Conservation (phyloP, 53 echinoderm and acorn worm genomes). For the Temnopleurus reevesii region DNA sequence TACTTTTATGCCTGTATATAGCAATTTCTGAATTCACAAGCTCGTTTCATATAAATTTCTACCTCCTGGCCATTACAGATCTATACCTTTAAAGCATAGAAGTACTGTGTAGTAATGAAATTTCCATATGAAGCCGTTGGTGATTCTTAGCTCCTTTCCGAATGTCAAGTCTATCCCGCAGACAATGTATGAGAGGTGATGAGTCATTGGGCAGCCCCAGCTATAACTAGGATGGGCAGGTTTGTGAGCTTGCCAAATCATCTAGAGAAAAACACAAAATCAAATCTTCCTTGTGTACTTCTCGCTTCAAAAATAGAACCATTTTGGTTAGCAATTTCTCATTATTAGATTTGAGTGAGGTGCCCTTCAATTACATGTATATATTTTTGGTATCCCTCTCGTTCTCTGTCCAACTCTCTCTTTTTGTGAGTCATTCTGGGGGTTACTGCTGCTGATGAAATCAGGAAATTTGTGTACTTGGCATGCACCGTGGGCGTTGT, state of each 20-base stretch:
- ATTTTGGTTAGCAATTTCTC: conserved; percentile 34
- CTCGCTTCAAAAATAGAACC: conserved; percentile 23
- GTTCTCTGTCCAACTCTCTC: background rate
- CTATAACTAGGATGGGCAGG: conserved; percentile 27
- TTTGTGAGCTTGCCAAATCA: background rate
- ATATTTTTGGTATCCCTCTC: background rate
- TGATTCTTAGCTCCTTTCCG: too few species aligned
- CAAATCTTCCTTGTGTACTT: conserved; percentile 4
- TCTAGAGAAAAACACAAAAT: background rate
- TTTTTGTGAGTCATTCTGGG: background rate
- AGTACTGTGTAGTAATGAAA: too few species aligned
- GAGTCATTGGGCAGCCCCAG: background rate
- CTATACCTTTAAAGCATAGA: too few species aligned
- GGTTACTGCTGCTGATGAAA: background rate
- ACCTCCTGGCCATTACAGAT: too few species aligned
- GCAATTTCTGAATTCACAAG: too few species aligned
- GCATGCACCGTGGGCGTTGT: background rate
- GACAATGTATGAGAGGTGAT: background rate
- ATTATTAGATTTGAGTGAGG: conserved; percentile 19
- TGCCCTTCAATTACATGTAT: conserved; percentile 21
- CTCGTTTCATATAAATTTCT: too few species aligned
- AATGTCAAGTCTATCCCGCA: too few species aligned
- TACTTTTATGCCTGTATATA: too few species aligned
- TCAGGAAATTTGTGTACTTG: background rate
- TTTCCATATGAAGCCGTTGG: too few species aligned